These are phyloP conservation scores for Stomorhina lunata DNA, from an alignment of 2,888 invertebrate species.

Conservation along the genomic window DNA sequence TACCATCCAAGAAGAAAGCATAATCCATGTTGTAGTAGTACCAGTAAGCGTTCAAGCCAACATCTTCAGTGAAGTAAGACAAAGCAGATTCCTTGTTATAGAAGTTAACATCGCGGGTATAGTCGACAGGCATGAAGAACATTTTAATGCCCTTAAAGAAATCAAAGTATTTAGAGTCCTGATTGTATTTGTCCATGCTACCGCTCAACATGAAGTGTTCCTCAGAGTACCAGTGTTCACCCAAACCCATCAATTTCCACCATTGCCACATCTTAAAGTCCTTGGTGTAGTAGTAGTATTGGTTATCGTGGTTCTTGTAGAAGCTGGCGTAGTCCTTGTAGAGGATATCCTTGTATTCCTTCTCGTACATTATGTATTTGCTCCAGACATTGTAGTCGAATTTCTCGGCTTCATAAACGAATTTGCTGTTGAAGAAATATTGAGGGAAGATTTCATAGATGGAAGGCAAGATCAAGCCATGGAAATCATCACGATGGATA, in stretches of 20 bases:
- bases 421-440: slow-evolving; percentile 84
- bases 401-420: slow-evolving; percentile 83
- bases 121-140: slow-evolving; percentile 81
- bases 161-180: slow-evolving; percentile 70
- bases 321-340: slow-evolving; percentile 60
- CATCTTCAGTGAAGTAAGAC: slow-evolving; percentile 88
- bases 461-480: slow-evolving; percentile 85
- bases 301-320: slow-evolving; percentile 17
- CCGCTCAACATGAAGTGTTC: slow-evolving; percentile 78
- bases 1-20: slow-evolving; percentile 84
- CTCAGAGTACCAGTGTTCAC: slow-evolving; percentile 66
- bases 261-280: slow-evolving; percentile 71
- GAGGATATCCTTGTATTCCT: slow-evolving; percentile 68
- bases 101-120: slow-evolving; percentile 81
- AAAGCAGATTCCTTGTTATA: slow-evolving; percentile 82
- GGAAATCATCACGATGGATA: slow-evolving; percentile 83
- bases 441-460: slow-evolving; percentile 87
- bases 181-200: slow-evolving; percentile 70
- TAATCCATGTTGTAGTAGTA: slow-evolving; percentile 83
- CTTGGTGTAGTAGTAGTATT: slow-evolving; percentile 67
- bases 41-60: slow-evolving; percentile 84
- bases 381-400: slow-evolving; percentile 80
- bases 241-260: slow-evolving; percentile 72
- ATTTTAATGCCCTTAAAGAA: slow-evolving; percentile 72
- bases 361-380: slow-evolving; percentile 78